Evolutionary conservation across 2,113 vertebrate species (phyloP).

Genomic region (Entosphenus tridentatus): DNA sequence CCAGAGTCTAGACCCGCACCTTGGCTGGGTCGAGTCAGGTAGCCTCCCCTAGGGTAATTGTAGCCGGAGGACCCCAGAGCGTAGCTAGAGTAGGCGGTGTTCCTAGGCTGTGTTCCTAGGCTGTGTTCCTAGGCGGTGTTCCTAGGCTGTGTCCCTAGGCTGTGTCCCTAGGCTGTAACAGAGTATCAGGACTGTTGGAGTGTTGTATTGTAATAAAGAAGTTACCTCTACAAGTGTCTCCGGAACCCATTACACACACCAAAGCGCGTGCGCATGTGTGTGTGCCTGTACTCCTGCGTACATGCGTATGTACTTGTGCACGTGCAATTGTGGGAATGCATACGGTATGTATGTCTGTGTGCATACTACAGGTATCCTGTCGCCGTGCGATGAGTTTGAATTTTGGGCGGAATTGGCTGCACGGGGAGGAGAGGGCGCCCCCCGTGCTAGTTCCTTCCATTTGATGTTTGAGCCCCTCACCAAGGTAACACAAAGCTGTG

Average conservation of each 20-base stretch:
- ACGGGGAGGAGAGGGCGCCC: slow-evolving; percentile 32
- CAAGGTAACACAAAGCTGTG: slow-evolving; percentile 26
- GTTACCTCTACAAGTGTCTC: too few species aligned
- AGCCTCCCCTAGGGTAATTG: too few species aligned
- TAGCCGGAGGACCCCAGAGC: too few species aligned
- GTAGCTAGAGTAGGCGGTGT: too few species aligned
- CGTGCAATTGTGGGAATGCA: not conserved
- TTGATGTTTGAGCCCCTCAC: slow-evolving; percentile 58
- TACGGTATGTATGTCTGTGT: not conserved
- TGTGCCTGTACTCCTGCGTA: not conserved
- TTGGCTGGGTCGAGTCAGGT: too few species aligned
- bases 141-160: not conserved
- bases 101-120: too few species aligned
- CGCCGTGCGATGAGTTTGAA: slow-evolving; percentile 69
- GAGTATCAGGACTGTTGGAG: not conserved
- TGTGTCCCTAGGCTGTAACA: not conserved
- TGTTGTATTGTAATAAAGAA: too few species aligned
- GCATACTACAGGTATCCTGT: slow-evolving; percentile 46
- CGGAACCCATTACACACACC: not conserved
- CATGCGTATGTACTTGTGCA: not conserved
- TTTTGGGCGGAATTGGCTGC: slow-evolving; percentile 54
- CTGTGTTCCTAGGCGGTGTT: too few species aligned
- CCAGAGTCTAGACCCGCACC: too few species aligned
- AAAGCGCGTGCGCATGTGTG: not conserved
- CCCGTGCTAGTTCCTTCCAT: slow-evolving; percentile 42